Conservation (phyloP, 1,140 invertebrate genomes). For the Aleiodes sp. region DNA sequence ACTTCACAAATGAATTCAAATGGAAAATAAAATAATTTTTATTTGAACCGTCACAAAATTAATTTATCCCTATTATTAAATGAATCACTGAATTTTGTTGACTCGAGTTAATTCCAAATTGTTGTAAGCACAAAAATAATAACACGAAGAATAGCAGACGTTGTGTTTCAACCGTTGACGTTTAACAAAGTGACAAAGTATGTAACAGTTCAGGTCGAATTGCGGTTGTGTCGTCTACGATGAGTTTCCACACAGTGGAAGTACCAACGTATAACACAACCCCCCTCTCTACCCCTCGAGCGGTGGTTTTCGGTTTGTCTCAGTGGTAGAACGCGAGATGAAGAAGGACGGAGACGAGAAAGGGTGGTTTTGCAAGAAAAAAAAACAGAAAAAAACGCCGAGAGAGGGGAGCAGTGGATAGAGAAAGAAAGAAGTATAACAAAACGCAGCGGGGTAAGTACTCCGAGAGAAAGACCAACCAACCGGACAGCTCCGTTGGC, state of each 20-base stretch:
- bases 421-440: constrained; percentile 13
- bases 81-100: no score
- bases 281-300: no score
- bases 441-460: constrained; percentile 40
- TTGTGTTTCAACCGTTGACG: constrained; percentile 4
- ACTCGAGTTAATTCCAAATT: no score
- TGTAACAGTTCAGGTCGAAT: constrained; percentile 5
- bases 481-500: constrained; percentile 46
- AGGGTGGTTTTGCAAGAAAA: neutral
- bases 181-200: constrained; percentile 13
- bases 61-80: no score
- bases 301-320: constrained; percentile 10
- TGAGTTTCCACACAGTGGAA: neutral
- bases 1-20: no score
- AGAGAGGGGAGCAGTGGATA: neutral
- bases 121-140: no score
- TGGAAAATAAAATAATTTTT: no score
- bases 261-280: neutral
- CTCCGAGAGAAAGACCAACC: constrained; percentile 43
- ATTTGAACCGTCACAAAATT: no score
- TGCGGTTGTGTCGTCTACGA: neutral
- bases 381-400: neutral
- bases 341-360: neutral
- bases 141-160: neutral
- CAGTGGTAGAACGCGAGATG: neutral